These are phyloP conservation scores for Mastomys natalensis DNA, from an alignment of 2,113 vertebrate species.

Conservation along the genomic window DNA sequence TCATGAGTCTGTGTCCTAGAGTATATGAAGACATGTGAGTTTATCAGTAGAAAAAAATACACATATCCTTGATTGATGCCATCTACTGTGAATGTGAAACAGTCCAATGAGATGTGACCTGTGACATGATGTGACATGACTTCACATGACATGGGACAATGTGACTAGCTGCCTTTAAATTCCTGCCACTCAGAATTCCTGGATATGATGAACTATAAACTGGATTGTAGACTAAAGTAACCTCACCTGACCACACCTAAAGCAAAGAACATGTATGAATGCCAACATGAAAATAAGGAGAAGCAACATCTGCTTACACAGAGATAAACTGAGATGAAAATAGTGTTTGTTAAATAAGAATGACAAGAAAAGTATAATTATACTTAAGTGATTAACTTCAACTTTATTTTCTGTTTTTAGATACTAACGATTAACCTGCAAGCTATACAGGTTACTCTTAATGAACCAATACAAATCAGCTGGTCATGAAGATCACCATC, in stretches of 20 bases:
- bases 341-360: background rate
- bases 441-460: background rate
- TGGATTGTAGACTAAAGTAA: background rate
- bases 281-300: background rate
- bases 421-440: slow-evolving; percentile 30
- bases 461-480: slow-evolving; percentile 61
- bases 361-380: background rate
- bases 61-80: background rate
- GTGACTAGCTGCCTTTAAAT: background rate
- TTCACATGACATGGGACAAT: background rate
- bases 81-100: background rate
- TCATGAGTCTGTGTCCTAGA: background rate
- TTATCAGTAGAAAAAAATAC: background rate
- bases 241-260: background rate
- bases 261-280: background rate
- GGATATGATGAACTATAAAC: background rate
- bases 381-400: background rate
- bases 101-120: too few species aligned
- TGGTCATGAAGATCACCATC: slow-evolving; percentile 67
- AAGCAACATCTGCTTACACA: background rate
- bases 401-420: slow-evolving; percentile 53
- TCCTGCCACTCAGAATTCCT: background rate
- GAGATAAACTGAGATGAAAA: background rate
- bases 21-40: background rate
- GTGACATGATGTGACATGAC: too few species aligned